Evolutionary conservation across 2,113 vertebrate species (phyloP).

Genomic region (Planiliza haematocheilus): DNA sequence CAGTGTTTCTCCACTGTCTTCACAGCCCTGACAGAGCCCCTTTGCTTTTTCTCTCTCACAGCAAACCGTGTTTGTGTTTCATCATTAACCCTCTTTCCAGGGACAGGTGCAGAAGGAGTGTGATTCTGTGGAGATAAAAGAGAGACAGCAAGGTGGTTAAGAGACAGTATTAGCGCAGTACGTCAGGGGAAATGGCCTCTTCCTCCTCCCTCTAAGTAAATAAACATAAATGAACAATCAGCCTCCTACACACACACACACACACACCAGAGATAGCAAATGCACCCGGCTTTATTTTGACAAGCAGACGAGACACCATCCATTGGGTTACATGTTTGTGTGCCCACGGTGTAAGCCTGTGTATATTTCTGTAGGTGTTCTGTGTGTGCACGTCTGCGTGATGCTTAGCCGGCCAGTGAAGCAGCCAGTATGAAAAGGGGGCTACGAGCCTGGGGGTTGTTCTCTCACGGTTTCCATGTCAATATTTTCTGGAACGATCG

Average conservation of each 20-base stretch:
- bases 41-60: constrained; percentile 35
- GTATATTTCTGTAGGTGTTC: constrained; percentile 38
- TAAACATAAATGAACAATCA: constrained; percentile 76
- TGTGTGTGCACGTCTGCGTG: constrained; percentile 24
- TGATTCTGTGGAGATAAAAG: constrained; percentile 46
- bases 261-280: constrained; percentile 57
- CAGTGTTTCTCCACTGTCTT: constrained; percentile 69
- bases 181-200: constrained; percentile 69
- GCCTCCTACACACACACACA: constrained; percentile 24
- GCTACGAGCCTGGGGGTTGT: constrained; percentile 78
- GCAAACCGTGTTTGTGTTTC: constrained; percentile 70
- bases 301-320: constrained; percentile 41
- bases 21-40: constrained; percentile 59
- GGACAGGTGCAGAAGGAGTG: constrained; percentile 59
- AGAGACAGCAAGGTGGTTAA: constrained; percentile 53
- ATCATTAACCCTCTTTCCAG: constrained; percentile 74
- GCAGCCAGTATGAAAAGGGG: constrained; percentile 62
- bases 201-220: constrained; percentile 74
- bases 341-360: constrained; percentile 21
- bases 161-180: constrained; percentile 50
- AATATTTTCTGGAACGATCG: constrained; percentile 88
- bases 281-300: constrained; percentile 60
- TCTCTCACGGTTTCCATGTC: constrained; percentile 84
- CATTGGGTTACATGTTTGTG: constrained; percentile 68
- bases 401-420: constrained; percentile 20